Percentiles rank a stretch among this genome's conserved stretches.
phyloP scores from a whole-genome alignment of 2,888 invertebrate genomes.

The Syritta pipiens region DNA sequence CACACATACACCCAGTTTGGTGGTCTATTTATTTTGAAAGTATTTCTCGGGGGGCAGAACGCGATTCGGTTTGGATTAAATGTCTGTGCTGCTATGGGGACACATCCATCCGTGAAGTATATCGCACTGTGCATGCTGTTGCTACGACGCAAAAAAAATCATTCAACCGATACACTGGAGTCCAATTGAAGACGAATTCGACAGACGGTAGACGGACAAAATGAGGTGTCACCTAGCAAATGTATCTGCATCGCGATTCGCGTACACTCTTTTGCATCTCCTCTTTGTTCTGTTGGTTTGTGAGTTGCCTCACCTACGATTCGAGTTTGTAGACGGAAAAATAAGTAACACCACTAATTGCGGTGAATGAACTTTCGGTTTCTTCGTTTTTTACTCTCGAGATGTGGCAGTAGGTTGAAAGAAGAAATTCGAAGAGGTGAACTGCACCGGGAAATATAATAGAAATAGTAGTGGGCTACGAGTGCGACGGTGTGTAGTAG shows the following conservation, averaged over 20 bases:
- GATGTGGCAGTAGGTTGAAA: too few relatives aligned
- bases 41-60: constrained; percentile 2
- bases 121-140: too few relatives aligned
- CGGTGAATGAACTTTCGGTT: constrained; percentile 12
- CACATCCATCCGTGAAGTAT: constrained; percentile 19
- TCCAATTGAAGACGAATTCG: constrained; percentile 1
- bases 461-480: too few relatives aligned
- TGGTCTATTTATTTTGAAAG: constrained; percentile 26
- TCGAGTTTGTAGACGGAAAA: not conserved
- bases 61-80: not conserved
- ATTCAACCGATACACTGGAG: constrained; percentile 18
- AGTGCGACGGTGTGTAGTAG: too few relatives aligned
- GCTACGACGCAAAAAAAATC: constrained; percentile 20
- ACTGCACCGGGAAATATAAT: too few relatives aligned
- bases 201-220: not conserved
- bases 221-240: constrained; percentile 4
- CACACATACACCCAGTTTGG: not conserved
- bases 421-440: too few relatives aligned
- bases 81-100: constrained; percentile 18
- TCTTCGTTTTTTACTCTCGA: not conserved
- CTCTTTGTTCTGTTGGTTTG: not conserved
- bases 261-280: not conserved
- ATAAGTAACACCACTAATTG: not conserved
- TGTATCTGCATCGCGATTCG: not conserved
- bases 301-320: not conserved